Percentiles rank a stretch among this genome's conserved stretches.
Evolutionary conservation across 35 echinoderm and acorn worm species (phyloP).

Genomic region (Diadema setosum): DNA sequence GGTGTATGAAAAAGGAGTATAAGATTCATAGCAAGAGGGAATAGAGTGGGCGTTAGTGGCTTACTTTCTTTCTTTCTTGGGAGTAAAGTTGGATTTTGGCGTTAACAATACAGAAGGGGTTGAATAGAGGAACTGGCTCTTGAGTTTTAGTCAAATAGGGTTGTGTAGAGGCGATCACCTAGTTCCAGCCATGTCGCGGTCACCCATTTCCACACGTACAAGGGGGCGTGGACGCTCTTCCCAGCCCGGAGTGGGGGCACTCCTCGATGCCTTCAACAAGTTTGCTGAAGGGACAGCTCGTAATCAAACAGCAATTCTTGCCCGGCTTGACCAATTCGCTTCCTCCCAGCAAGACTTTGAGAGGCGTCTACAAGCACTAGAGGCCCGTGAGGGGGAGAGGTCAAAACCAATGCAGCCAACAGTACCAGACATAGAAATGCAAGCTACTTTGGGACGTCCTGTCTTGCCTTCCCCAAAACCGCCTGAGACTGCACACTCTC

Average conservation of each 20-base stretch:
- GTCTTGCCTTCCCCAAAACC: conserved; percentile 1
- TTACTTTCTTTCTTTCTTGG: too few species aligned
- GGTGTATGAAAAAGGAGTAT: too few species aligned
- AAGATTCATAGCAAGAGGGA: too few species aligned
- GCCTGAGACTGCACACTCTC: neutral
- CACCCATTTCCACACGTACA: neutral
- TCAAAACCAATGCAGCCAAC: neutral
- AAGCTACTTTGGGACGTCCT: conserved; percentile 14
- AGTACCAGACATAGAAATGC: neutral
- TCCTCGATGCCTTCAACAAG: neutral
- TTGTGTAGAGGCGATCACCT: neutral
- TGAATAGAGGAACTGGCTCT: too few species aligned
- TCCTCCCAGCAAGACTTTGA: neutral
- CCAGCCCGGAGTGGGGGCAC: neutral
- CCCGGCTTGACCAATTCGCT: neutral
- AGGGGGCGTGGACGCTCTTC: neutral
- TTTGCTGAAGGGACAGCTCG: neutral
- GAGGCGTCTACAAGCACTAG: neutral
- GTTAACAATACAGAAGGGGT: too few species aligned
- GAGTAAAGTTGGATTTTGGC: too few species aligned
- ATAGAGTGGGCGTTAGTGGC: too few species aligned
- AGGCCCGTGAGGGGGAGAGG: neutral
- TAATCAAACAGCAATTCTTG: too few species aligned
- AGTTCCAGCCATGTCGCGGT: neutral
- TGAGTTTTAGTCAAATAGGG: too few species aligned